phyloP scores from a whole-genome alignment of 2,113 vertebrate genomes.

The Bostrychus sinensis region DNA sequence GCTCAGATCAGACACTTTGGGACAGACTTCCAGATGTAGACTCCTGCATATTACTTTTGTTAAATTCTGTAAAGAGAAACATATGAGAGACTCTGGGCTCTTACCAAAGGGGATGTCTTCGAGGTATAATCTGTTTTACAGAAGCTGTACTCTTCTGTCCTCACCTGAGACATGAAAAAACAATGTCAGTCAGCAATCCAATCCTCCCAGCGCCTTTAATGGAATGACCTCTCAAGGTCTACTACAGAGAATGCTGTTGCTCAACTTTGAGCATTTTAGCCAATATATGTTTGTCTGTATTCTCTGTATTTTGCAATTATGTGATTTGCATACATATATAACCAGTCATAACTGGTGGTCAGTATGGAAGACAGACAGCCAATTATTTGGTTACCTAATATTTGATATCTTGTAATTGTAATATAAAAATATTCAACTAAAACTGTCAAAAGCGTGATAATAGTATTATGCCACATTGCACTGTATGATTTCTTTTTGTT shows the following conservation, averaged over 20 bases:
- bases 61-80: constrained; percentile 30
- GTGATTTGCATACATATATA: neutral
- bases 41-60: constrained; percentile 17
- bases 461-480: too few species aligned
- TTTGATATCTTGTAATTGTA: too few species aligned
- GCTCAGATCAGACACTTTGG: constrained; percentile 84
- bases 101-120: constrained; percentile 33
- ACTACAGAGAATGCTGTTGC: neutral
- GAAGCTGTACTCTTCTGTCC: constrained; percentile 27
- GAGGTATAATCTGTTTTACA: constrained; percentile 46
- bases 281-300: neutral
- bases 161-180: constrained; percentile 47
- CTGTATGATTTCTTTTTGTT: too few species aligned
- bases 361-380: neutral
- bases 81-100: constrained; percentile 29
- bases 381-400: too few species aligned
- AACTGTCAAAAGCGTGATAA: too few species aligned
- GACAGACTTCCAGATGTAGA: constrained; percentile 84
- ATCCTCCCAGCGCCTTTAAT: constrained; percentile 36
- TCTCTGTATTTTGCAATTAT: neutral
- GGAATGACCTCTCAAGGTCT: constrained; percentile 7
- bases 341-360: constrained; percentile 1
- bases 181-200: constrained; percentile 26
- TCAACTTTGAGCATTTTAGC: neutral
- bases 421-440: too few species aligned